A percentile compares a stretch with the other conserved stretches of the same genome.
phyloP scores from a whole-genome alignment of 2,113 vertebrate species.

The Cercocebus atys region DNA sequence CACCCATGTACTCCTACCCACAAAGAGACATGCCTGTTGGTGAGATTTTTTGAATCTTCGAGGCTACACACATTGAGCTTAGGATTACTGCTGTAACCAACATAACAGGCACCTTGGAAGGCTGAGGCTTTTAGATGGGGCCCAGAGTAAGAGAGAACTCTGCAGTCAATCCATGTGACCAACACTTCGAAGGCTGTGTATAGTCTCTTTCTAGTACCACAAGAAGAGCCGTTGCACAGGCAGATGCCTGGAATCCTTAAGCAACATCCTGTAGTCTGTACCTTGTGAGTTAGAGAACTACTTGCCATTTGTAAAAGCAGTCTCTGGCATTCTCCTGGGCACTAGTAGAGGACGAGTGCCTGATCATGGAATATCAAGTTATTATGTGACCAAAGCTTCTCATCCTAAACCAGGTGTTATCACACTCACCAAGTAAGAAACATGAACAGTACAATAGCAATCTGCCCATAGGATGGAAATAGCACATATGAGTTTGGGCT shows the following conservation, averaged over 20 bases:
- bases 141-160: neutral
- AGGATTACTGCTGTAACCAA: neutral
- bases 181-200: neutral
- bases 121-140: neutral
- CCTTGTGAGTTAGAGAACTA: neutral
- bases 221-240: neutral
- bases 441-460: neutral
- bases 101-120: neutral
- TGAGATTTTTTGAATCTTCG: neutral
- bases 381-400: neutral
- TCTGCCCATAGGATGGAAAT: no score
- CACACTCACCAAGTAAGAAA: neutral
- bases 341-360: neutral
- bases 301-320: neutral
- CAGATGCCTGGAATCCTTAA: neutral
- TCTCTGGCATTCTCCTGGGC: neutral
- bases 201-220: neutral
- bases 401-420: neutral
- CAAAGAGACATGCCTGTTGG: neutral
- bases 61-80: neutral
- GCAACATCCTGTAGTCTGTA: neutral
- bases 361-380: neutral
- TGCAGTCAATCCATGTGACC: neutral
- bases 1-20: neutral
- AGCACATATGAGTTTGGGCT: neutral